Base-by-base conservation (phyloP, 2,797 vertebrate genomes). In the Mergus octosetaceus region DNA sequence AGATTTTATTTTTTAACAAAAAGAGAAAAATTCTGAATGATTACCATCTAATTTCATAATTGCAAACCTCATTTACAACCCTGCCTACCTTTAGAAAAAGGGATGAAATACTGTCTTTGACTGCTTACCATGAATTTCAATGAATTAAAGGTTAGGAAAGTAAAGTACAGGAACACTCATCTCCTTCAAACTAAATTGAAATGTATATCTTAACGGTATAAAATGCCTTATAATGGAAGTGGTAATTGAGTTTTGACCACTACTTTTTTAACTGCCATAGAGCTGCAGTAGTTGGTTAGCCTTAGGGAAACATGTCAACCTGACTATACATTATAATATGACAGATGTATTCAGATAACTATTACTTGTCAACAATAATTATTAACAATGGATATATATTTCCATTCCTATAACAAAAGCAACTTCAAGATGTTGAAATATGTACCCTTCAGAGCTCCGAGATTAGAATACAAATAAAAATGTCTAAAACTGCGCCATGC, bases 311-410 rank as follows among this genome's bases (percentile, higher is more conserved):
- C 61, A 87, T 88, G 93, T 97, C 96, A 96, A 90, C 76, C 79
- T 94, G 93, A 94, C 96, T 97, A 93, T 95, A 97, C 96, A 97
- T 97, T 97, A 93, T 96, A 97, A 94, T 94, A 96, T 97, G 96
- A 97, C 87, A 92, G 97, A 97, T 96, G 95, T 96, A 93, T 93
- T 98, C 95, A 93, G 93, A 91, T 97, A 97, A 97, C 93, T 97
- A 98, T 95, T 97, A 97, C 94, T 97, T 97, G 93, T 97, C 98
- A 98, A 97, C 96, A 97, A 85, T 98, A 97, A 96, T 97, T 97
- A 97, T 97, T 98, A 98, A 97, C 96, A 95, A 97, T 98, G 97
- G 96, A 96, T 98, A 98, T 97, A 98, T 97, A 97, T 96, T 98
- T 97, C 97, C 96, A 98, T 98, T 98, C 97, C 97, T 97, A 97